Evolutionary conservation across 1,140 invertebrate genomes (phyloP), one percentile per base, ranked within the genome.

Genomic region (Drosophila ficusphila): DNA sequence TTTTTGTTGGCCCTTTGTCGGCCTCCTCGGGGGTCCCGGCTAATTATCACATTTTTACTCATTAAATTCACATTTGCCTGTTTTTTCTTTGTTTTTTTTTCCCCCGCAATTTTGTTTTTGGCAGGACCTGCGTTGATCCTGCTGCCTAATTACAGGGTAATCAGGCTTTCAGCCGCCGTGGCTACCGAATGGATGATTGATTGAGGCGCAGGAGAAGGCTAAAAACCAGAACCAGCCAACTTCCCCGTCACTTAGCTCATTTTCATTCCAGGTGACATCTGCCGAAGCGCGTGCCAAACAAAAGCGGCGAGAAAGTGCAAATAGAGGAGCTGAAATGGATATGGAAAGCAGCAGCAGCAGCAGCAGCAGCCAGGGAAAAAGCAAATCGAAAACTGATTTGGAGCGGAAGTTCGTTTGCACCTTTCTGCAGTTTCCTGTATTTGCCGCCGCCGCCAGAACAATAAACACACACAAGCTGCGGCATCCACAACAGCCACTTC

Each of bases 41-140:
- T 86, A 86, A 86, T 89, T 86, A 86, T 86, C 82, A 88, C 82
- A 88, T 86, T 86, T 86, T 82, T 88, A 86, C 82, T 86, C 82
- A 86, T 86, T 86, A 86, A 86, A 88, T 86, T 82, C 77, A 77
- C 82, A 86, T 86, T 86, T 86, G 77, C 68, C 58, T 49, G 33
- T 41, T 41, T 39, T 39, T 53, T 41, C 14, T 23, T 23, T 57
- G 16, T 16, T 29, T 19, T 39, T 53, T 39, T 29, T 19, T 39
- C 41, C 31, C 23, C 34, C 38, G 38, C n/a, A n/a, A n/a, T n/a
- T n/a, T n/a, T 16, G 44, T n/a, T 52, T 71, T 60, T 54, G 42
- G 27, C 65, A 81, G 67, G 65, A 33, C 64, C 56, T 65, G 60
- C 58, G 53, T 38, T 54, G 65, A 67, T 58, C 61, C 56, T 41